These are phyloP conservation scores for Eretmocerus hayati DNA, from an alignment of 2,888 invertebrate genomes.

Conservation along the genomic window DNA sequence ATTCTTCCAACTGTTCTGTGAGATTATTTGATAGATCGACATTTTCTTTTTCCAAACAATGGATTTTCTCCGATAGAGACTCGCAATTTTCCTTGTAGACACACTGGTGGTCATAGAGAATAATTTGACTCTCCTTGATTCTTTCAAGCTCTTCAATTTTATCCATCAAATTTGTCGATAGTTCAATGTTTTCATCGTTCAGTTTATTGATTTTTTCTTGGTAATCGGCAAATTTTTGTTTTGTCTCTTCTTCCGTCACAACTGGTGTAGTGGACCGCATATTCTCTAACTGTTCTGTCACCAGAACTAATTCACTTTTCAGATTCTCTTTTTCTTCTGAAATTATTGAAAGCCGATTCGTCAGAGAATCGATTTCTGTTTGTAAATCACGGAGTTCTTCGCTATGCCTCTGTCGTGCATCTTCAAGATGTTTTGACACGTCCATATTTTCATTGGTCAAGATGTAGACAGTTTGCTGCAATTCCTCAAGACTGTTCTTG, in stretches of 20 bases:
- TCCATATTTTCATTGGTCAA: slow-evolving; percentile 38
- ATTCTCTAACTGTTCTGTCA: slow-evolving; percentile 25
- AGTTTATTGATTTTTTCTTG: slow-evolving; percentile 28
- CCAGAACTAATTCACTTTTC: slow-evolving; percentile 22
- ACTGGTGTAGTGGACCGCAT: slow-evolving; percentile 16
- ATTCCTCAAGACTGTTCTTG: slow-evolving; percentile 31
- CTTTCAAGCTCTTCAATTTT: slow-evolving; percentile 45
- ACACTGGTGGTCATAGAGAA: slow-evolving; percentile 33
- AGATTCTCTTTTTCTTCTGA: slow-evolving; percentile 28
- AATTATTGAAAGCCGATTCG: slow-evolving; percentile 25
- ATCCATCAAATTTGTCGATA: slow-evolving; percentile 56
- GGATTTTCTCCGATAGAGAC: slow-evolving; percentile 21
- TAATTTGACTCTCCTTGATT: slow-evolving; percentile 29
- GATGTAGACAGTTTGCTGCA: slow-evolving; percentile 33
- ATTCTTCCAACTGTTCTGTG: slow-evolving; percentile 36
- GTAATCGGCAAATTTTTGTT: slow-evolving; percentile 22
- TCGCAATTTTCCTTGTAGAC: slow-evolving; percentile 28
- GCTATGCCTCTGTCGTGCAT: slow-evolving; percentile 26
- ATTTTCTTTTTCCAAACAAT: slow-evolving; percentile 30
- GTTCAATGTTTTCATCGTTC: slow-evolving; percentile 34
- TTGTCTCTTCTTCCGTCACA: slow-evolving; percentile 23
- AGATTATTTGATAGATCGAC: slow-evolving; percentile 32
- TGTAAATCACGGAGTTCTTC: slow-evolving; percentile 24
- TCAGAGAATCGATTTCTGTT: slow-evolving; percentile 29
- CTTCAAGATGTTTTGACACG: slow-evolving; percentile 30